phyloP scores from a whole-genome alignment of 2,797 vertebrate species.

The Nyctalus aviator region DNA sequence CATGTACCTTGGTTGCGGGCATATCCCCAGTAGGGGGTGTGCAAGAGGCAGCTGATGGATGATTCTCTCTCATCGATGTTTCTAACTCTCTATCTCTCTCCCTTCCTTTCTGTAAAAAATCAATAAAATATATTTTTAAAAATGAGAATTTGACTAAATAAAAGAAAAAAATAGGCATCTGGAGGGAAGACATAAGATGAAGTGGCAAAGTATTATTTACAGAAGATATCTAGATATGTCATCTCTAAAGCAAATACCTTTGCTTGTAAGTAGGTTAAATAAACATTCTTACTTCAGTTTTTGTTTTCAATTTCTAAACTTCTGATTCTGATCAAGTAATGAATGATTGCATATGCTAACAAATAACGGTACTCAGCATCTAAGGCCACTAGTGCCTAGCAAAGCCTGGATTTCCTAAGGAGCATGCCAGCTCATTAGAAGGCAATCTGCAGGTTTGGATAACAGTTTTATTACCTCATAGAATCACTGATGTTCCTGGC shows the following conservation, averaged over 20 bases:
- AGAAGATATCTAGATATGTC: not conserved
- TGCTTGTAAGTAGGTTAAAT: constrained; percentile 15
- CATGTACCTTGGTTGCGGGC: no score
- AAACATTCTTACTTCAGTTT: not conserved
- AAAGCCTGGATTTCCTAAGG: constrained; percentile 23
- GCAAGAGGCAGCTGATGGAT: no score
- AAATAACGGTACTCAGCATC: constrained; percentile 1
- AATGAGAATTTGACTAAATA: not conserved
- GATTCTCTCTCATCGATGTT: no score
- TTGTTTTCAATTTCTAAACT: not conserved
- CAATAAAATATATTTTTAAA: no score
- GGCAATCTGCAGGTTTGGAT: not conserved
- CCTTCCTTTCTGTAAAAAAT: no score
- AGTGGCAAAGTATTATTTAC: not conserved
- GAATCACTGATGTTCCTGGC: constrained; percentile 2
- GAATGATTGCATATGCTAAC: constrained; percentile 44
- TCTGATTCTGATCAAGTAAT: constrained; percentile 57
- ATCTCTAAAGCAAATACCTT: not conserved
- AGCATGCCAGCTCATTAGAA: constrained; percentile 36
- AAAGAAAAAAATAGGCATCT: not conserved
- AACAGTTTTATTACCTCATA: not conserved
- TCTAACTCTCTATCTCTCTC: no score
- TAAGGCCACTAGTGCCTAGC: not conserved
- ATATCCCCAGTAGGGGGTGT: no score
- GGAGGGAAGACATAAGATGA: not conserved